Evolutionary conservation across 2,797 vertebrate species (phyloP).

Genomic region (Bryconaethiops microstoma): DNA sequence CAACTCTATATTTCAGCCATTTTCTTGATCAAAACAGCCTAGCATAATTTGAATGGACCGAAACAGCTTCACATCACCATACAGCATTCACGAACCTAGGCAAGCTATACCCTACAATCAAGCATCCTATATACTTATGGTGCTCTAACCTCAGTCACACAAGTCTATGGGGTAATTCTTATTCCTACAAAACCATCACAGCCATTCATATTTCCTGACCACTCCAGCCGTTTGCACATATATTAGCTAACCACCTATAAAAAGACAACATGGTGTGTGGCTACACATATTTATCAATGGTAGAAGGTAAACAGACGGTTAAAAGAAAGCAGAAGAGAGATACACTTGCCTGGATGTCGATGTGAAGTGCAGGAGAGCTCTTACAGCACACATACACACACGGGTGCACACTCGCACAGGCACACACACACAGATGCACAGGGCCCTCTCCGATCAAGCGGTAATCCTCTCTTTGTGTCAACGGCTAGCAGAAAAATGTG

Average conservation of each 20-base stretch:
- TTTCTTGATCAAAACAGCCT: constrained; percentile 18
- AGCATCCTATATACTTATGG: neutral
- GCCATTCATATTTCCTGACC: constrained; percentile 26
- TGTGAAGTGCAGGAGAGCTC: constrained; percentile 58
- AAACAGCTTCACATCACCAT: constrained; percentile 43
- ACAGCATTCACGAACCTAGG: neutral
- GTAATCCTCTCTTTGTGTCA: constrained; percentile 91
- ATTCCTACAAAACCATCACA: constrained; percentile 31
- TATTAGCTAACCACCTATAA: neutral
- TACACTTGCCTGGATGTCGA: constrained; percentile 90
- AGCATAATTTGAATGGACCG: constrained; percentile 8
- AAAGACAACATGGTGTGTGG: neutral
- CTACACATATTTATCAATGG: neutral
- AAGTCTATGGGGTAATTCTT: neutral
- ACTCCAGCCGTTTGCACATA: constrained; percentile 3
- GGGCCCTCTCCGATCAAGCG: constrained; percentile 73
- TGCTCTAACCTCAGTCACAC: constrained; percentile 5
- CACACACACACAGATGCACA: constrained; percentile 47
- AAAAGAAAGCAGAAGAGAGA: constrained; percentile 48
- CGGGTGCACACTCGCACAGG: constrained; percentile 24
- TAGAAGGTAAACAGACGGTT: neutral
- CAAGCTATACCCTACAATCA: neutral
- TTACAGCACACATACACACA: constrained; percentile 10
- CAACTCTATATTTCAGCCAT: neutral
- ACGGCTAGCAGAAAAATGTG: constrained; percentile 82